These are phyloP conservation scores for Ctenopoma kingsleyae DNA, from an alignment of 2,797 vertebrate genomes.

Conservation along the genomic window DNA sequence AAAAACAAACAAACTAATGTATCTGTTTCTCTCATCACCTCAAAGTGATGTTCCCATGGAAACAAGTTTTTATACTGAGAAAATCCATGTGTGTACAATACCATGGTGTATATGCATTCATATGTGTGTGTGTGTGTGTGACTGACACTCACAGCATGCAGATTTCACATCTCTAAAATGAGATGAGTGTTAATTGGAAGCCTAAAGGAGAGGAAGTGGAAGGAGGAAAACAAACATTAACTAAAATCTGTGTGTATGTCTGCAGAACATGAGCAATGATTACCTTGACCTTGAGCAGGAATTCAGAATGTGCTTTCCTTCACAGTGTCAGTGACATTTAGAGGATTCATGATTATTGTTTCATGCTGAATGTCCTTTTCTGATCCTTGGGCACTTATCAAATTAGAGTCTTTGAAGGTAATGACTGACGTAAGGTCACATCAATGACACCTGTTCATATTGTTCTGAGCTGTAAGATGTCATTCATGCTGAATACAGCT, in stretches of 20 bases:
- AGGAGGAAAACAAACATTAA: conserved; percentile 61
- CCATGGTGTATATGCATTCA: neutral
- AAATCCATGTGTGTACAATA: conserved; percentile 24
- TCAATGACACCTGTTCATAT: neutral
- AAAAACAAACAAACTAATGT: conserved; percentile 18
- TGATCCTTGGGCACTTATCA: neutral
- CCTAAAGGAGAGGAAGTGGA: conserved; percentile 13
- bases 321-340: neutral
- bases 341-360: neutral
- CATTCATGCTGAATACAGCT: neutral
- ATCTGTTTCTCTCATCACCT: conserved; percentile 21
- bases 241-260: conserved; percentile 12
- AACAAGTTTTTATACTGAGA: conserved; percentile 50
- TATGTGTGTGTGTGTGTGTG: conserved; percentile 8
- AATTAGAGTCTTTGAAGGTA: conserved; percentile 8
- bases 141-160: conserved; percentile 14
- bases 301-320: neutral
- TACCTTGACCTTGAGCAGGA: conserved; percentile 66
- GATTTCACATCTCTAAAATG: conserved; percentile 51
- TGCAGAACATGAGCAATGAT: conserved; percentile 50
- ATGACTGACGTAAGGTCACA: conserved; percentile 14
- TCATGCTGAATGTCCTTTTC: neutral
- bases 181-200: conserved; percentile 52
- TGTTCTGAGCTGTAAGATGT: neutral
- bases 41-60: conserved; percentile 69